Evolutionary conservation across 2,888 invertebrate genomes (phyloP), one percentile per base, ranked within the genome.

Genomic region (Eumerus sabulonum): DNA sequence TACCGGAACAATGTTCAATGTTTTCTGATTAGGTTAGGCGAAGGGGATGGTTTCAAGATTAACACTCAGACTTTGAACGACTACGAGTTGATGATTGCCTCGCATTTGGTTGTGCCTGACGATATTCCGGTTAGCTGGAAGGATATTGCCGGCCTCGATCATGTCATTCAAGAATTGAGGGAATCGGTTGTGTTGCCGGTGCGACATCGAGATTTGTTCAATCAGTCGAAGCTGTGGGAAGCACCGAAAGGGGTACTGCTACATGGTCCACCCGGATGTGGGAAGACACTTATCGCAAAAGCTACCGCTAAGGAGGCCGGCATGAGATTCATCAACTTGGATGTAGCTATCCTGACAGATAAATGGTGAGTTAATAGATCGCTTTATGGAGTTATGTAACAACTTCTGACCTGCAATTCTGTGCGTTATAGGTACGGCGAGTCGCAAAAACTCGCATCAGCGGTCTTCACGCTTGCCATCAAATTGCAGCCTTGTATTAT

Each of bases 251-350:
- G 97, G 50, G 96, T 98, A 5, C 89, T 99, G 54, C 90, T 99
- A 57, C 96, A 98, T 88, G 98, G 98, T 1, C 98, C 98, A 17
- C 98, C 98, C 50, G 92, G 98, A 19, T 98, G 98, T 90, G 98
- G 98, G 16, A 98, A 98, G 90, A 98, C 98, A 0, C 92, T 98
- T 87, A 96, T 98, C 82, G 98, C 98, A 0, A 98, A 98, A 89
- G 98, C 98, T 88, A 96, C 96, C 0, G 98, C 98, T 0, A 94
- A 94, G 87, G 96, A 96, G 88, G 95, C 96, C 3, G 94, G 94
- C 84, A 96, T 96, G 85, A 92, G 95, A 83, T 98, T 98, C 88
- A 96, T 98, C 81, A 98, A 98, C 88, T 90, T 98, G 74, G 97
- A 98, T 85, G 93, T 96, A 1, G 96, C 97, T 0, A 92, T 96